Evolutionary conservation across 2,888 invertebrate species (phyloP).

Genomic region (Melipona bicolor): DNA sequence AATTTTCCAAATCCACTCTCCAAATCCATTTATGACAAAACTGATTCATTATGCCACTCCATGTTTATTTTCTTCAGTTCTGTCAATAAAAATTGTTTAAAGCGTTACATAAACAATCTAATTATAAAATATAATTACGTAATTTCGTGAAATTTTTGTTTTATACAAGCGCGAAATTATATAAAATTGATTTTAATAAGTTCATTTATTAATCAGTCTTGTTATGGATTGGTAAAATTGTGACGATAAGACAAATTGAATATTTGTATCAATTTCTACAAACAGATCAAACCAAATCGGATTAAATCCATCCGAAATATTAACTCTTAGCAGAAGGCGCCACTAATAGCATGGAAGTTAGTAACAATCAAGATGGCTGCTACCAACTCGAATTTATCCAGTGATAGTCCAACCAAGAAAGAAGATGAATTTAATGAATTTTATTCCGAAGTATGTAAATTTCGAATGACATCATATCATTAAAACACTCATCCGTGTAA

Average conservation of each 20-base stretch:
- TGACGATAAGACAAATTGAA: neutral
- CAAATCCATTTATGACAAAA: neutral
- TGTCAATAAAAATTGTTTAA: neutral
- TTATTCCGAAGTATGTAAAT: conserved; percentile 90
- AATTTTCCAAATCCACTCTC: neutral
- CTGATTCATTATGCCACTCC: neutral
- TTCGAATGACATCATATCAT: conserved; percentile 3
- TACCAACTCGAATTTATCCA: conserved; percentile 80
- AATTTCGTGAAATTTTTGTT: neutral
- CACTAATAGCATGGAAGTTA: conserved; percentile 43
- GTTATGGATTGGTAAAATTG: neutral
- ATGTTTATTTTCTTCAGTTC: no score
- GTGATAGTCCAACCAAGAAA: conserved; percentile 84
- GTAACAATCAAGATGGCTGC: conserved; percentile 81
- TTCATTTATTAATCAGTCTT: neutral
- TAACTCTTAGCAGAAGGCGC: conserved; percentile 40
- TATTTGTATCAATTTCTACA: neutral
- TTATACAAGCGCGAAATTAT: neutral
- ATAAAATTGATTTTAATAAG: neutral
- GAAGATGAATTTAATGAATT: conserved; percentile 92
- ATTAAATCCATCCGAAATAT: neutral
- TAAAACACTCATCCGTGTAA: conserved; percentile 6
- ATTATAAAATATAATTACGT: neutral
- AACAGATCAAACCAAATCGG: neutral
- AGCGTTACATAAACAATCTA: neutral